Base-by-base conservation (phyloP, 2,113 vertebrate genomes). In the Taurulus bubalis region DNA sequence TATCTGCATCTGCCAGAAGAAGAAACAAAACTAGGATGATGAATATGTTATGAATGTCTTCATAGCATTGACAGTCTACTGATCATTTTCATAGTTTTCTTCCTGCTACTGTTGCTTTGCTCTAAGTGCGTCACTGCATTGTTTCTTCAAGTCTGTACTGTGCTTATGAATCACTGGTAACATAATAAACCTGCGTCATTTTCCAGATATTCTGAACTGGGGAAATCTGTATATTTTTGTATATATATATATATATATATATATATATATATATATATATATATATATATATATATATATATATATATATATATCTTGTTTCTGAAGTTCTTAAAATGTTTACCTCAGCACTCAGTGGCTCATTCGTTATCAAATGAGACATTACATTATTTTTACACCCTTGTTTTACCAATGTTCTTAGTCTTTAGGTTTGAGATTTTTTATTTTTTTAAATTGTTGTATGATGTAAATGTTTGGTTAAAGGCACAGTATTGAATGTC, bases 321-420 rank as follows among this genome's bases (percentile, higher is more conserved):
- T 12, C 40, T n/a, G 4, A 51, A 49, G 18, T 42, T 26, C 49
- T 67, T 10, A n/a, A 56, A 22, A 56, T 40, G 34, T 22, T 20
- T 6, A 42, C 14, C 2, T 42, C 16, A 42, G 47, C 24, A 22
- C 53, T 40, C 8, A 1, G 8, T 59, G 47, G 47, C n/a, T 75
- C 47, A 65, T 75, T 76, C 40, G 40, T 40, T 42, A 22, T 62
- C 18, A 62, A 36, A 74, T 63, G 71, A 73, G 56, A 24, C 9
- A 26, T 74, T 32, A 60, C 14, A 24, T 26, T 32, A 15, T 47
- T 60, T 72, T 22, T 28, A 34, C 28, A 49, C 42, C 3, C 8
- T 45, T 12, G 10, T 1, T 62, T 24, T 6, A 16, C 15, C 38
- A 34, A 32, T 3, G 28, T 58, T 28, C 15, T 36, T 3, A 11